Evolutionary conservation across 1,140 invertebrate genomes (phyloP).

Genomic region (Dufourea novaeangliae): DNA sequence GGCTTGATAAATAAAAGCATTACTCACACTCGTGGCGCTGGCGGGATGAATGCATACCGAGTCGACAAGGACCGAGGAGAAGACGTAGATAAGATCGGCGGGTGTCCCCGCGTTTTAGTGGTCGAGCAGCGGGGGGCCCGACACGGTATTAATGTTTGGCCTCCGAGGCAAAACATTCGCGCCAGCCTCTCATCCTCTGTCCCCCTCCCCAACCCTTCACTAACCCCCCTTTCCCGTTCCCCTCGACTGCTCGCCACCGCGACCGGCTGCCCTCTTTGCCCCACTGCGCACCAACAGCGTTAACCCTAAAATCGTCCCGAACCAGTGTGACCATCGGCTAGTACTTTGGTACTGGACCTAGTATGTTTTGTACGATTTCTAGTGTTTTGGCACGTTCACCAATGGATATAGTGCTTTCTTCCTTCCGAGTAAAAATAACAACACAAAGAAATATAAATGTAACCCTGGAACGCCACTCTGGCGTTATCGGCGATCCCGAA

Average conservation of each 20-base stretch:
- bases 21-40: conserved; percentile 74
- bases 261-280: not conserved
- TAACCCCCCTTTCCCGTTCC: too few relatives aligned
- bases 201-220: too few relatives aligned
- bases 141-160: conserved; percentile 79
- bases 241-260: too few relatives aligned
- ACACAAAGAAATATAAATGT: too few relatives aligned
- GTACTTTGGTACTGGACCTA: too few relatives aligned
- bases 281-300: conserved; percentile 9
- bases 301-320: conserved; percentile 52
- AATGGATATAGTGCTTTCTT: too few relatives aligned
- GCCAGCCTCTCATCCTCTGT: conserved; percentile 43
- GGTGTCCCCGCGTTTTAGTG: conserved; percentile 79
- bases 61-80: conserved; percentile 77
- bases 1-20: conserved; percentile 79
- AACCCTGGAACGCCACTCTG: too few relatives aligned
- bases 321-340: conserved; percentile 1
- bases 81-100: conserved; percentile 79
- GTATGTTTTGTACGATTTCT: too few relatives aligned
- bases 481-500: too few relatives aligned
- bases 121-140: conserved; percentile 75
- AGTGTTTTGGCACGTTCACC: too few relatives aligned
- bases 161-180: conserved; percentile 79
- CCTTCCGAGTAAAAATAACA: too few relatives aligned
- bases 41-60: conserved; percentile 79